phyloP scores from a whole-genome alignment of 2,113 vertebrate genomes.

The Pao palembangensis region DNA sequence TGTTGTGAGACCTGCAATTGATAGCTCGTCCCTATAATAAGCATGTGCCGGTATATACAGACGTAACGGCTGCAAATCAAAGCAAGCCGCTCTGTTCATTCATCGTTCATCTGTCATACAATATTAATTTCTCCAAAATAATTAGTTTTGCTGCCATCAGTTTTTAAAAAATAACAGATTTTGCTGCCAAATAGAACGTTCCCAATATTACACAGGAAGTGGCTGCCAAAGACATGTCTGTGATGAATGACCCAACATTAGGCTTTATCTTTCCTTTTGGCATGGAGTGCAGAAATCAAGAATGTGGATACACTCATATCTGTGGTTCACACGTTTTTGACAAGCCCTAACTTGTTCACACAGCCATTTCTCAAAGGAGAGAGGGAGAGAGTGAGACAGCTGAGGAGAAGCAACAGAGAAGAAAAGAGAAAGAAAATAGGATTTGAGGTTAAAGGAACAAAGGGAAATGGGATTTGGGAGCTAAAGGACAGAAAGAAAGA shows the following conservation, averaged over 20 bases:
- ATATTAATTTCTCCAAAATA: conserved; percentile 54
- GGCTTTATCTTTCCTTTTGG: conserved; percentile 74
- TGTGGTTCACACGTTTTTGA: conserved; percentile 70
- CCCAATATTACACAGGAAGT: conserved; percentile 54
- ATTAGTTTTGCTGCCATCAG: conserved; percentile 48
- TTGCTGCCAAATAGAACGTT: conserved; percentile 60
- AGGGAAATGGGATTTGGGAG: conserved; percentile 55
- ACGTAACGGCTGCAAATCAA: conserved; percentile 51
- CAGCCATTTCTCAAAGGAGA: conserved; percentile 45
- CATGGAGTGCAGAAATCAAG: conserved; percentile 70
- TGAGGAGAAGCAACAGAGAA: conserved; percentile 35
- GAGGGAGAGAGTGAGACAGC: conserved; percentile 30
- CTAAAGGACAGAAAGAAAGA: conserved; percentile 51
- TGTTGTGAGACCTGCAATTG: conserved; percentile 29
- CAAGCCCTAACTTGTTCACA: conserved; percentile 69
- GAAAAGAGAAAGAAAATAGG: conserved; percentile 47
- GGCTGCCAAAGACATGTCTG: conserved; percentile 49
- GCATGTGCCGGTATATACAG: conserved; percentile 57
- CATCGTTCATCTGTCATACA: conserved; percentile 39
- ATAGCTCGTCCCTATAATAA: conserved; percentile 24
- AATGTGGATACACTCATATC: conserved; percentile 77
- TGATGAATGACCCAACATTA: conserved; percentile 62
- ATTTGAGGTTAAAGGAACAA: conserved; percentile 56
- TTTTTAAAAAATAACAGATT: conserved; percentile 53
- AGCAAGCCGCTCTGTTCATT: conserved; percentile 37